Evolutionary conservation across 2,888 invertebrate species (phyloP).

Genomic region (Tenthredo distinguenda): DNA sequence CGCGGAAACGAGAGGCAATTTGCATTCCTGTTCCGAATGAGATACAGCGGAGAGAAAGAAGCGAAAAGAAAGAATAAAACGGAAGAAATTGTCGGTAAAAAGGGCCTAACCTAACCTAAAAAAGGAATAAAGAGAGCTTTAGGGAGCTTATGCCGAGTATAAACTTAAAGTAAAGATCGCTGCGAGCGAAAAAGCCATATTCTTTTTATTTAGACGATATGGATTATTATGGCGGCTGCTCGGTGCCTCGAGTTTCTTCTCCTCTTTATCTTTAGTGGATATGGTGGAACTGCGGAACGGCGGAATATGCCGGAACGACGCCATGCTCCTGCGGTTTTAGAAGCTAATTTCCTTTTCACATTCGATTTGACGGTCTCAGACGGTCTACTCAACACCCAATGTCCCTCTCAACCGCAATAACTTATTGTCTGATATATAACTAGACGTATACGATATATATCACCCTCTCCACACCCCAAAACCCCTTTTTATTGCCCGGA

Average conservation of each 20-base stretch:
- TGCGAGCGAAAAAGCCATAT: slow-evolving; percentile 43
- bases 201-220: slow-evolving; percentile 49
- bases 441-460: slow-evolving; percentile 42
- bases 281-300: slow-evolving; percentile 14
- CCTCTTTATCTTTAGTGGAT: slow-evolving; percentile 52
- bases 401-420: slow-evolving; percentile 63
- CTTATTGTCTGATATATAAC: slow-evolving; percentile 63
- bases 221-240: not conserved
- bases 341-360: slow-evolving; percentile 76
- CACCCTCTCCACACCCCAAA: slow-evolving; percentile 51
- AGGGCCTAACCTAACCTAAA: slow-evolving; percentile 34
- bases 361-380: slow-evolving; percentile 72
- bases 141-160: slow-evolving; percentile 72
- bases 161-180: slow-evolving; percentile 59
- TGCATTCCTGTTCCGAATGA: slow-evolving; percentile 75
- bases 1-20: slow-evolving; percentile 74
- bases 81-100: not conserved
- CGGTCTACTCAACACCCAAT: slow-evolving; percentile 58
- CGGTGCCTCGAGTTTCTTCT: not conserved
- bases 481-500: slow-evolving; percentile 56
- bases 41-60: slow-evolving; percentile 13
- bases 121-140: slow-evolving; percentile 35
- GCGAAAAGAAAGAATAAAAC: slow-evolving; percentile 27
- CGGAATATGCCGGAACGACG: slow-evolving; percentile 56
- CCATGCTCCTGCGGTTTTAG: slow-evolving; percentile 57